Evolutionary conservation across 2,797 vertebrate genomes (phyloP).

Genomic region (Acanthornis magna): DNA sequence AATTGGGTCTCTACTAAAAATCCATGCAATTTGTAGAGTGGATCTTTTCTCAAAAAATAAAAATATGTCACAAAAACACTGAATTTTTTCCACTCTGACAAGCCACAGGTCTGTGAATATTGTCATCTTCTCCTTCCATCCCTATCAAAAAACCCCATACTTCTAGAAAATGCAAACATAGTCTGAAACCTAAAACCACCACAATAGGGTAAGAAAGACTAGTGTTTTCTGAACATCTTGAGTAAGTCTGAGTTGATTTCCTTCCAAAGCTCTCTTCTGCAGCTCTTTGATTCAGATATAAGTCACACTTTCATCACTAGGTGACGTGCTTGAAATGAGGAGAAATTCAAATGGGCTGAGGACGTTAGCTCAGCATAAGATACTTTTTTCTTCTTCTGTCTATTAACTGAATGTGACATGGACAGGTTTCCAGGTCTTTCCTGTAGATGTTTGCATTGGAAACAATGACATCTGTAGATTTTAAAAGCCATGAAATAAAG

Average conservation of each 20-base stretch:
- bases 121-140: background rate
- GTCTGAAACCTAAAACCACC: background rate
- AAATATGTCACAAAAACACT: background rate
- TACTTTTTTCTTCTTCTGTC: constrained; percentile 23
- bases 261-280: constrained; percentile 11
- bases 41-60: background rate
- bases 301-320: constrained; percentile 10
- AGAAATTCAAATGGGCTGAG: constrained; percentile 59
- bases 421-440: constrained; percentile 56
- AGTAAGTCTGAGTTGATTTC: background rate
- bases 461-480: constrained; percentile 62
- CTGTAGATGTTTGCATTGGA: constrained; percentile 59
- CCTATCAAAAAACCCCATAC: background rate
- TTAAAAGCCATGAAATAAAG: constrained; percentile 42
- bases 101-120: background rate
- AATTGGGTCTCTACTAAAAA: constrained; percentile 8
- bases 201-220: background rate
- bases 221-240: background rate
- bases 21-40: background rate
- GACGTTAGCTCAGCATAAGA: constrained; percentile 35
- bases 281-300: background rate
- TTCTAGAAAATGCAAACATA: background rate
- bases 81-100: background rate
- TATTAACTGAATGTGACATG: constrained; percentile 59
- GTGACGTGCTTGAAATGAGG: constrained; percentile 47